Evolutionary conservation across 2,888 invertebrate species (phyloP).

Genomic region (Mycalesis mineus): DNA sequence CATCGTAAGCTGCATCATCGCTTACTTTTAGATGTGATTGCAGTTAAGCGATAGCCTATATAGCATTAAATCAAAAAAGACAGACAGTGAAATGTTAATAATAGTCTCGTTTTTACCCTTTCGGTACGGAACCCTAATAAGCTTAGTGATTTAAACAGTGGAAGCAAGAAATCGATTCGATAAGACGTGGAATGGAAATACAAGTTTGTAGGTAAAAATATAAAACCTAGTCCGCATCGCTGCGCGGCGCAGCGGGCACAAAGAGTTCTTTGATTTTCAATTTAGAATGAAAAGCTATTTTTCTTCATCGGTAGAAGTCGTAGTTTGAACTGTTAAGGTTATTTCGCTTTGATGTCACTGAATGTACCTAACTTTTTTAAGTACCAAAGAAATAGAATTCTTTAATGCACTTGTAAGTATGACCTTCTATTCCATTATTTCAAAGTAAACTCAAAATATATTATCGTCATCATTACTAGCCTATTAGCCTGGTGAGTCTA

Average conservation of each 20-base stretch:
- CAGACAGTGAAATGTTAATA: too few species aligned
- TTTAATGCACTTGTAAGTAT: too few species aligned
- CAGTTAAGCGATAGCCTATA: too few species aligned
- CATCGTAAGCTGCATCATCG: too few species aligned
- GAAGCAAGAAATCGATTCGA: background rate
- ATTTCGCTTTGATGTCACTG: background rate
- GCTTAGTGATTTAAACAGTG: background rate
- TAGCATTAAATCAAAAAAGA: too few species aligned
- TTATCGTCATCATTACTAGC: too few species aligned
- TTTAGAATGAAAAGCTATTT: slow-evolving; percentile 30
- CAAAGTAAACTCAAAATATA: too few species aligned
- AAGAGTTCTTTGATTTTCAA: slow-evolving; percentile 30
- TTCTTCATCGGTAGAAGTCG: slow-evolving; percentile 22
- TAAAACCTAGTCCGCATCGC: background rate
- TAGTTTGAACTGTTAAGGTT: background rate
- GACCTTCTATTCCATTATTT: too few species aligned
- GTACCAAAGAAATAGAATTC: too few species aligned
- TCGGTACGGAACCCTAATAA: background rate
- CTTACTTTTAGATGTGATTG: too few species aligned
- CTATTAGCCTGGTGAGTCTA: too few species aligned
- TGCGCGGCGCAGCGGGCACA: slow-evolving; percentile 19
- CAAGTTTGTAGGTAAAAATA: slow-evolving; percentile 1
- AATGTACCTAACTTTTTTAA: background rate
- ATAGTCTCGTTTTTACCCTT: too few species aligned
- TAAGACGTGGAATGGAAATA: background rate